Conservation (phyloP, 2,888 invertebrate species). For the Rhyacophila evoluta region DNA sequence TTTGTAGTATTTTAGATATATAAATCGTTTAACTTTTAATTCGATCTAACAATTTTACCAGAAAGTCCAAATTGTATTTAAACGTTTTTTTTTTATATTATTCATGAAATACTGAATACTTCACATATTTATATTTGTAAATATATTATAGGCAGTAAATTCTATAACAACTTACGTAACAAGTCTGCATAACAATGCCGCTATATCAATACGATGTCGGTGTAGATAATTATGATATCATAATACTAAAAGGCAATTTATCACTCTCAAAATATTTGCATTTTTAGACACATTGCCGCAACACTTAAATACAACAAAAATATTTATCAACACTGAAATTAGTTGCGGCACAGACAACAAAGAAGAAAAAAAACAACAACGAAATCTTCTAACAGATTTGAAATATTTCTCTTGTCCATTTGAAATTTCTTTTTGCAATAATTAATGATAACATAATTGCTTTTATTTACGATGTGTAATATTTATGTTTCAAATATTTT, state of each 20-base stretch:
- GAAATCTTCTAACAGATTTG: not conserved
- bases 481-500: not conserved
- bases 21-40: too few species aligned
- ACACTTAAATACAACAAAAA: not conserved
- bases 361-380: not conserved
- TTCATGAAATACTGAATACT: too few species aligned
- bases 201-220: too few species aligned
- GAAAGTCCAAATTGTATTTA: too few species aligned
- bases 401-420: not conserved
- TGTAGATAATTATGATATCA: too few species aligned
- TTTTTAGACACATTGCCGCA: not conserved
- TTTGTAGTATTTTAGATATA: too few species aligned
- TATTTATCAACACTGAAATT: constrained; percentile 4
- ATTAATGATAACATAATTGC: not conserved
- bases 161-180: too few species aligned
- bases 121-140: too few species aligned
- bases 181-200: too few species aligned
- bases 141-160: too few species aligned
- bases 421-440: not conserved
- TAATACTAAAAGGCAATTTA: not conserved
- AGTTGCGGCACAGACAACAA: not conserved
- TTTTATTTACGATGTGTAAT: not conserved
- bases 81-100: too few species aligned
- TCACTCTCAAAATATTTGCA: constrained; percentile 9
- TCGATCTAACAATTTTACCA: too few species aligned